Percentiles rank a stretch among this genome's conserved stretches.
These are phyloP conservation scores for Pycnonotus jocosus DNA, from an alignment of 2,113 vertebrate genomes.

Conservation along the genomic window DNA sequence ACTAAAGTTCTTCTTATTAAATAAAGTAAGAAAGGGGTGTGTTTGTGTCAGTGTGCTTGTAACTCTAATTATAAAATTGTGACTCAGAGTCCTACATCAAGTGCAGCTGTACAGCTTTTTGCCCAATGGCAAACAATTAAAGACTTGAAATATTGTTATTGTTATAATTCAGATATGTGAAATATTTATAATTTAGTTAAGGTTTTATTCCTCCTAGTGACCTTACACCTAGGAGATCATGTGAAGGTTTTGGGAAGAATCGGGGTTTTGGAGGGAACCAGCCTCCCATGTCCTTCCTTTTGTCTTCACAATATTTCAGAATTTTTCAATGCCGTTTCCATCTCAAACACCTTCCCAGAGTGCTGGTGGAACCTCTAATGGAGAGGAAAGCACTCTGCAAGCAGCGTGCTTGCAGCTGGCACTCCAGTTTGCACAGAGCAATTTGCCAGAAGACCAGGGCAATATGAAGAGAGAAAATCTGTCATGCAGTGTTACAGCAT, in stretches of 20 bases:
- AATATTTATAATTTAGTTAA: not conserved
- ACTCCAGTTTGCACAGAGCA: not conserved
- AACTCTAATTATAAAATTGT: not conserved
- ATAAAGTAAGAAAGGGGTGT: not conserved
- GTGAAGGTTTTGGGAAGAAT: not conserved
- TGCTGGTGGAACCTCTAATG: not conserved
- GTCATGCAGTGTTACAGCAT: not conserved
- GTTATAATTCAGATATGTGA: not conserved
- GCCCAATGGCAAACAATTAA: not conserved
- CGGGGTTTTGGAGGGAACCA: not conserved
- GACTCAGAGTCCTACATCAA: not conserved
- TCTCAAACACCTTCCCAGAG: not conserved
- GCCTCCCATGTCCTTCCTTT: not conserved
- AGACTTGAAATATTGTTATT: not conserved
- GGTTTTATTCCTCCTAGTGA: not conserved
- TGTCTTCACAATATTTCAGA: not conserved
- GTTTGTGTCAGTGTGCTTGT: not conserved
- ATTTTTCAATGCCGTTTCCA: not conserved
- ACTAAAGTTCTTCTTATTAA: not conserved
- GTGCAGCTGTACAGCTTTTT: not conserved
- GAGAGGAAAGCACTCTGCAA: not conserved
- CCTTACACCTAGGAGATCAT: not conserved
- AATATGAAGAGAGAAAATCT: not conserved
- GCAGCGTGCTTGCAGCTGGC: not conserved
- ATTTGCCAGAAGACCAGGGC: not conserved